phyloP scores from a whole-genome alignment of 2,888 invertebrate species.

The Monochamus alternatus region DNA sequence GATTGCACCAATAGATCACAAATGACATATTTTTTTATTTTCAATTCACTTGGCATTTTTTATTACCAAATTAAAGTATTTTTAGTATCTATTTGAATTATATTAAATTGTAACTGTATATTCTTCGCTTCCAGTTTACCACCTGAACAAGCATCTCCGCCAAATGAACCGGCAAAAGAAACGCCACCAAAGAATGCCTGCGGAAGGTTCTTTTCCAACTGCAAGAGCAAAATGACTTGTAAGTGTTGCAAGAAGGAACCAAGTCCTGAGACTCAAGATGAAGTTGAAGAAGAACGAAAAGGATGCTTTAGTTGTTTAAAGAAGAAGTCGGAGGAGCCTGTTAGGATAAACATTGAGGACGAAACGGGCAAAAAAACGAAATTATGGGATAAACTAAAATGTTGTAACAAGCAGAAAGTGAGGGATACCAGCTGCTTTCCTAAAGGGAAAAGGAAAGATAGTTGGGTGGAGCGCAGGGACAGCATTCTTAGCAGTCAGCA shows the following conservation, averaged over 20 bases:
- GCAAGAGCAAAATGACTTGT: conserved; percentile 59
- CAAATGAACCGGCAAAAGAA: conserved; percentile 56
- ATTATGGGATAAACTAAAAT: conserved; percentile 64
- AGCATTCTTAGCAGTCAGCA: conserved; percentile 73
- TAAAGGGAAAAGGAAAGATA: conserved; percentile 66
- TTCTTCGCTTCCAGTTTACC: conserved; percentile 56
- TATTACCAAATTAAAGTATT: too few species aligned
- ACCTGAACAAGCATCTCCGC: conserved; percentile 54
- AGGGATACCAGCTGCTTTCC: conserved; percentile 67
- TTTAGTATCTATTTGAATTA: too few species aligned
- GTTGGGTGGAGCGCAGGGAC: conserved; percentile 73
- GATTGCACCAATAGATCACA: too few species aligned
- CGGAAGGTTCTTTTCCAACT: conserved; percentile 60
- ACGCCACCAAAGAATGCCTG: conserved; percentile 57
- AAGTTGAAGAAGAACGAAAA: conserved; percentile 14
- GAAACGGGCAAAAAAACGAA: conserved; percentile 62
- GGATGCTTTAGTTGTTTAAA: conserved; percentile 72
- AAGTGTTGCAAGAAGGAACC: conserved; percentile 52
- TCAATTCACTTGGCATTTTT: background rate
- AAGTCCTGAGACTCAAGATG: conserved; percentile 30
- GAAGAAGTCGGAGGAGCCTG: conserved; percentile 54
- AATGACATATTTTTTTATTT: too few species aligned
- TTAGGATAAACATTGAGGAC: conserved; percentile 67
- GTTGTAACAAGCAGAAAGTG: conserved; percentile 71
- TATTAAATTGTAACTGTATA: background rate